Evolutionary conservation across 2,113 vertebrate species (phyloP).

Genomic region (Morone saxatilis): DNA sequence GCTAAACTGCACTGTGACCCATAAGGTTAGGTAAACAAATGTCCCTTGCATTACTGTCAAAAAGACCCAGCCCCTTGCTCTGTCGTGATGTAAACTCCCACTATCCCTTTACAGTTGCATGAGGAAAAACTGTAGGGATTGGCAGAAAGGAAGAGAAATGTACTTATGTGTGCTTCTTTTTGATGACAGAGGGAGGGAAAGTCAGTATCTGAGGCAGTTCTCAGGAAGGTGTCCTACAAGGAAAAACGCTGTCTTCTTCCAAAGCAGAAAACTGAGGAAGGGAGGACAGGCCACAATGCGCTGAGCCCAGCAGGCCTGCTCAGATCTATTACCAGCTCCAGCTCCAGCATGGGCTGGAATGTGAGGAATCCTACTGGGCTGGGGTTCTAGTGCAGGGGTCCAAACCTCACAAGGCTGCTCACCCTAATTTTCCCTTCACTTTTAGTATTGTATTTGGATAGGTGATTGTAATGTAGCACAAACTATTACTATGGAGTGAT

Average conservation of each 20-base stretch:
- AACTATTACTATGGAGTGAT: constrained; percentile 39
- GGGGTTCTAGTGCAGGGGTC: constrained; percentile 78
- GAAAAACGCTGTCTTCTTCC: constrained; percentile 62
- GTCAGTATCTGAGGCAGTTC: constrained; percentile 74
- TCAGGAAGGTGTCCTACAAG: constrained; percentile 75
- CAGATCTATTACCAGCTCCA: constrained; percentile 81
- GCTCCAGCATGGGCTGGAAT: constrained; percentile 81
- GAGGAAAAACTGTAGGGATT: constrained; percentile 39
- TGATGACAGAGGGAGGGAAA: constrained; percentile 60
- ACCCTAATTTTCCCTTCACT: constrained; percentile 63
- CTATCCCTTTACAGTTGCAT: constrained; percentile 73
- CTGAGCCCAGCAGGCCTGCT: constrained; percentile 79
- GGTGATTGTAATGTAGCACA: constrained; percentile 63
- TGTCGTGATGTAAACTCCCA: constrained; percentile 76
- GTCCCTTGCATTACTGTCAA: constrained; percentile 81
- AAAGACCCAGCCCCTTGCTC: constrained; percentile 75
- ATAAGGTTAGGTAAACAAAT: constrained; percentile 83
- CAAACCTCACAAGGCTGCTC: constrained; percentile 77
- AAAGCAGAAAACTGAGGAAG: constrained; percentile 57
- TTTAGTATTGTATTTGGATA: constrained; percentile 61
- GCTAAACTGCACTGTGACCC: constrained; percentile 79
- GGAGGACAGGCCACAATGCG: constrained; percentile 64
- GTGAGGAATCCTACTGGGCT: constrained; percentile 81
- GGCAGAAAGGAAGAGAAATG: constrained; percentile 46
- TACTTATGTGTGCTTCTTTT: constrained; percentile 53